Conservation (phyloP, 2,888 invertebrate genomes). For the Brenthis daphne region DNA sequence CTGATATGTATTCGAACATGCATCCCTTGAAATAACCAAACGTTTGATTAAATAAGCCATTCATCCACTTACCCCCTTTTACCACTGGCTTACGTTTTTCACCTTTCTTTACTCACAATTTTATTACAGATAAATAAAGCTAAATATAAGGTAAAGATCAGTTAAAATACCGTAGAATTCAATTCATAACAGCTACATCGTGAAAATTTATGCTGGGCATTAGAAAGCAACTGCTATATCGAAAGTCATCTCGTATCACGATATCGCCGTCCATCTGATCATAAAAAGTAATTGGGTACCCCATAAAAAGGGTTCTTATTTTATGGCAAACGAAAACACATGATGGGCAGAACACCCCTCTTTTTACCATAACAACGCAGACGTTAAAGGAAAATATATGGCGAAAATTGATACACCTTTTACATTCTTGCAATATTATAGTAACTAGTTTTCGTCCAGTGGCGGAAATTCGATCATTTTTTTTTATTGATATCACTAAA, state of each 20-base stretch:
- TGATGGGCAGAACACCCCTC: slow-evolving; percentile 70
- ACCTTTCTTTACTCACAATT: not conserved
- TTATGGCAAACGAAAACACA: slow-evolving; percentile 72
- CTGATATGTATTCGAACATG: too few species aligned
- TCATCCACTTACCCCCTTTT: too few species aligned
- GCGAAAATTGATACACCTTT: not conserved
- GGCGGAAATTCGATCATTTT: too few species aligned
- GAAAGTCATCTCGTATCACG: slow-evolving; percentile 60
- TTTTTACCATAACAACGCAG: slow-evolving; percentile 53
- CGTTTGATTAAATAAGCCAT: too few species aligned
- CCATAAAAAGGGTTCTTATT: slow-evolving; percentile 79
- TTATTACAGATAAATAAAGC: not conserved
- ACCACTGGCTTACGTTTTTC: too few species aligned
- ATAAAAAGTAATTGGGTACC: slow-evolving; percentile 80
- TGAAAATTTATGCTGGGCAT: slow-evolving; percentile 25
- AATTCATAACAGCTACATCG: slow-evolving; percentile 13
- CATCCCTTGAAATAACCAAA: too few species aligned
- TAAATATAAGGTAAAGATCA: not conserved
- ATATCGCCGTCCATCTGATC: slow-evolving; percentile 71
- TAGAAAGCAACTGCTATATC: slow-evolving; percentile 17
- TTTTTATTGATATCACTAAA: too few species aligned
- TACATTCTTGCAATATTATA: too few species aligned
- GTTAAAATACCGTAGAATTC: slow-evolving; percentile 2
- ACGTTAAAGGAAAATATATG: slow-evolving; percentile 29
- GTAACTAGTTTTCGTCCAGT: too few species aligned